Evolutionary conservation across 2,113 vertebrate species (phyloP), one percentile per base, ranked within the genome.

Genomic region (zebrafish (Danio rerio)): DNA sequence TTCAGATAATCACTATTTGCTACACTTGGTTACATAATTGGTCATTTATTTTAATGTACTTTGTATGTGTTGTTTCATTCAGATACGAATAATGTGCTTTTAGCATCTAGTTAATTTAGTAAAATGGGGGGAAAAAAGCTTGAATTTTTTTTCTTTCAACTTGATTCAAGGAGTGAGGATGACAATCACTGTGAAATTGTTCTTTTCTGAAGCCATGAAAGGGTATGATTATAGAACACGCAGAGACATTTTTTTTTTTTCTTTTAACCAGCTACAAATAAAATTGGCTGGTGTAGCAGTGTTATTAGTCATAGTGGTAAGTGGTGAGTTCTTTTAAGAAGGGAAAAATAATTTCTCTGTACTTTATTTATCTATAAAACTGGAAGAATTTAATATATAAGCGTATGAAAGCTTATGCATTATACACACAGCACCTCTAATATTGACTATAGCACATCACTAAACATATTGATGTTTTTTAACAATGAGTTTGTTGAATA

Each of bases 51-150:
- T 65, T 20, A 21, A 50, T 77, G 43, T n/a, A 68, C 80, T 80
- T 73, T 55, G 53, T 20, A 42, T 80, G 69, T 59, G 62, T 82
- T 73, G 49, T 45, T 31, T 42, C 18, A 52, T 79, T 82, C 18
- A 62, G 62, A 80, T 80, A 49, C 69, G 63, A 69, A 85, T 80
- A 80, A 80, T 80, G 52, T 61, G 69, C 63, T 80, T 75, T 74
- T 80, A 80, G 69, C 52, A 42, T 2, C 53, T 72, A 63, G 65
- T 65, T 78, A 65, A 78, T 66, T 74, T 69, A 59, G 21, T 7
- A 18, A 8, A 77, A 20, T 59, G 20, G 31, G 56, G 20, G 18
- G 43, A 58, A 74, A 49, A 69, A 52, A 62, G n/a, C 20, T 49
- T 65, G 75, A 16, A 18, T 31, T 65, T 62, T 65, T 62, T 68